Evolutionary conservation across 2,113 vertebrate genomes (phyloP), one percentile per base, ranked within the genome.

Genomic region (Okapia johnstoni): DNA sequence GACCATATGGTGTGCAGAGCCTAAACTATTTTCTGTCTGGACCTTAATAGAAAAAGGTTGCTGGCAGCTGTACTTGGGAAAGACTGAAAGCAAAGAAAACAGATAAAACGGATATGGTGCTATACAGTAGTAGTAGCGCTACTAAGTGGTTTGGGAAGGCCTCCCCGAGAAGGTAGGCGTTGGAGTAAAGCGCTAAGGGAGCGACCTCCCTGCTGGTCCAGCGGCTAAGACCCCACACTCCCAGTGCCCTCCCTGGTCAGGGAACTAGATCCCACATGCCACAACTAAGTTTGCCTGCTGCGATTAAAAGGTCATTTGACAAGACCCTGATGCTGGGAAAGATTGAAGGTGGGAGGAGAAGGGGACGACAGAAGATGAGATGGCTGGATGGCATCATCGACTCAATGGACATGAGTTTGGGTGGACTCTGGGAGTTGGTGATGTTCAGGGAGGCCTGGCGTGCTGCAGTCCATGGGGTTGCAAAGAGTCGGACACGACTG

Each of bases 41-140:
- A 14, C 84, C 73, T 76, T 85, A 14, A 25, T 25, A 50, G 90
- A 25, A 66, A 23, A 30, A 11, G 25, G 5, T 25, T 48, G 36
- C 25, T 36, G 90, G 55, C 86, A 60, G 14, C 70, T 23, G 7
- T 40, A 12, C n/a, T 85, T 46, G 52, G 79, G 40, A 88, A 77
- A 11, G 50, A 7, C 76, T 7, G 60, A 70, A 52, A 33, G 70
- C 70, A 50, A 66, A 48, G 46, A 15, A n/a, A 85, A 33, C 6
- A 23, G 48, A 84, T 76, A 6, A 40, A 23, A 33, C 1, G 1
- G 8, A 2, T 30, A 0, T 0, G 6, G 4, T 12, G 66, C 28
- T 11, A 0, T 3, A 6, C 7, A 2, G 23, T 6, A 25, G 11
- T 1, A 43, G 13, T n/a, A 70, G 54, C 23, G 7, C 0, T 25